Base-by-base conservation (phyloP, 2,888 invertebrate genomes). In the Morpho helenor region DNA sequence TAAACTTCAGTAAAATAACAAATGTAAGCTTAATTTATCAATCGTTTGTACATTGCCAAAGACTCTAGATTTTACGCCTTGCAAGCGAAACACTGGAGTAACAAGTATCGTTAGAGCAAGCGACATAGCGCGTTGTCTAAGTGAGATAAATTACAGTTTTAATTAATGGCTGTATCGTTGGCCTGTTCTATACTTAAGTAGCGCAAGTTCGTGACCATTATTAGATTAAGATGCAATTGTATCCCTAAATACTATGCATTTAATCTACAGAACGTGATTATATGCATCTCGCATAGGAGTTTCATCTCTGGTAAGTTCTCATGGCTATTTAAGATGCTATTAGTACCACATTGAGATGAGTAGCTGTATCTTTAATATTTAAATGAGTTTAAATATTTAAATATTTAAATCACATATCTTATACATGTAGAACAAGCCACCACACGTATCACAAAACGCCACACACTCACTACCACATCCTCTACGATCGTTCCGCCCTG, bases 131-230 rank as follows among this genome's bases (percentile, higher is more conserved):
- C 55, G 56, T 53, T 59, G 56, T 56, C 49, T 56, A 63, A 61
- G 54, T 63, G 59, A 60, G 63, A 66, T 65, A 63, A 65, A 66
- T 65, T 65, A 59, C 61, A 65, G 52, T 66, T 65, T 66, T 65
- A 66, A 66, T 66, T 66, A 63, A 63, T 63, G 61, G 60, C 56
- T 42, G 57, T 59, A 50, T 59, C 61, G 59, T 56, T 52, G 44
- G 52, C 56, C 56, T 47, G 41, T 49, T 49, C 55, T 55, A 5
- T 45, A 31, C 51, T 44, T 39, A 48, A n/a, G 31, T 46, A 7
- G 3, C 8, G 23, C 8, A 42, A 7, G 39, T 10, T 8, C 45
- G 23, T 31, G 46, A 46, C 53, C 46, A 53, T 16, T 39, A 22
- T 45, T 5, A 53, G 40, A 16, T 7, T 7, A n/a, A 3, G 40